phyloP scores from a whole-genome alignment of 1,140 invertebrate genomes.

The Hyphantria cunea region DNA sequence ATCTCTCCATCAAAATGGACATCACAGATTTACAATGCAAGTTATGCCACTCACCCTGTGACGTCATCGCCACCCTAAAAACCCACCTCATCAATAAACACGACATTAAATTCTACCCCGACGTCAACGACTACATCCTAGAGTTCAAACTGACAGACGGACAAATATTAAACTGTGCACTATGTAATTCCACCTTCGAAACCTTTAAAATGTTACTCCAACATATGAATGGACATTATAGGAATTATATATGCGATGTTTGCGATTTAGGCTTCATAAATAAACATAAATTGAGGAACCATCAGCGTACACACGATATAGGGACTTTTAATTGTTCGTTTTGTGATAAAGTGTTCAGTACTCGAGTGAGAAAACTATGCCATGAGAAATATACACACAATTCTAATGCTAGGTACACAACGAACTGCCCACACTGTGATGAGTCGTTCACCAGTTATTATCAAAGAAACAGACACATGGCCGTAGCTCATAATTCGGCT shows the following conservation, averaged over 20 bases:
- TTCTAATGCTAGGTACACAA: conserved; percentile 55
- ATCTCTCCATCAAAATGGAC: conserved; percentile 65
- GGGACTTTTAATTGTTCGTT: conserved; percentile 66
- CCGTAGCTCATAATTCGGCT: conserved; percentile 58
- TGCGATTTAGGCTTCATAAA: conserved; percentile 60
- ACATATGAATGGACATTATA: conserved; percentile 76
- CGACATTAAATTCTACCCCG: conserved; percentile 48
- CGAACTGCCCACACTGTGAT: conserved; percentile 64
- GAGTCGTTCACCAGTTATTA: conserved; percentile 63
- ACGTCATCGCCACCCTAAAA: conserved; percentile 47
- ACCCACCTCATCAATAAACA: conserved; percentile 54
- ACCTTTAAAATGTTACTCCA: conserved; percentile 74
- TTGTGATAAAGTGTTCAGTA: conserved; percentile 64
- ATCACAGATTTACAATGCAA: conserved; percentile 49
- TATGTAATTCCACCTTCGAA: conserved; percentile 61
- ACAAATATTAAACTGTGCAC: conserved; percentile 57
- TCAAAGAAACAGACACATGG: conserved; percentile 64
- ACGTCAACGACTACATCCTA: conserved; percentile 64
- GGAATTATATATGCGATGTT: conserved; percentile 57
- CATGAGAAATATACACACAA: conserved; percentile 61
- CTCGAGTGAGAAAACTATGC: conserved; percentile 56
- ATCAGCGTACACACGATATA: conserved; percentile 52
- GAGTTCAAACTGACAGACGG: conserved; percentile 65
- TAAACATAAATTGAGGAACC: conserved; percentile 53
- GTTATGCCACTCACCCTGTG: conserved; percentile 45